Base-by-base conservation (phyloP, 2,888 invertebrate genomes). In the Hypercompe scribonia region DNA sequence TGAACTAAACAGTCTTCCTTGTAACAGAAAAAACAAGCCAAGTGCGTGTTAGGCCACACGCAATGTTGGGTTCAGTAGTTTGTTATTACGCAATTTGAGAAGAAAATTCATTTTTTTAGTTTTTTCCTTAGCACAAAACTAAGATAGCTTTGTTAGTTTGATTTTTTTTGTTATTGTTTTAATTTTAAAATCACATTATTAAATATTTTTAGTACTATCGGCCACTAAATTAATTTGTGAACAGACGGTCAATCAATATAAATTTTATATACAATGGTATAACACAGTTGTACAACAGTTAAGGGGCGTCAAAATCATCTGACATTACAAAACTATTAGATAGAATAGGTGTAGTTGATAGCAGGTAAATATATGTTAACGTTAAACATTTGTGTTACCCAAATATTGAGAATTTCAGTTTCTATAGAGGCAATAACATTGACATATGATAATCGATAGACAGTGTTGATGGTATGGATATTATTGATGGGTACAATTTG, bases 1-100 rank as follows among this genome's bases (percentile, higher is more conserved):
- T 70, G 70, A 63, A 70, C 63, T 70, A 58, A 10, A 64, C 21
- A 70, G 46, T 64, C 64, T 64, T 46, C 31, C 42, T 61, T 11
- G 4, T 69, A 13, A 39, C 39, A 42, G 11, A 69, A 21, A 69
- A 46, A 24, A 31, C 50, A 54, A 10, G 24, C 50, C 24, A 54
- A 54, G 24, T 24, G n/a, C n/a, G 50, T 24, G 11, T 54, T n/a
- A 10, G 11, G n/a, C 50, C 50, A 24, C 8, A 24, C n/a, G n/a
- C 3, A n/a, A 10, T 50, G 21, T 21, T n/a, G n/a, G 50, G 50
- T 54, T 54, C 50, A 10, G 50, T 54, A 50, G 7, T 18, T 50
- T 54, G n/a, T n/a, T 11, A n/a, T 54, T 3, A 24, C 3, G 10
- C n/a, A 54, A 3, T n/a, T 54, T 54, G 18, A 18, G 42, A 18